These are phyloP conservation scores for Parthenolecanium corni DNA, from an alignment of 2,888 invertebrate species.

Conservation along the genomic window DNA sequence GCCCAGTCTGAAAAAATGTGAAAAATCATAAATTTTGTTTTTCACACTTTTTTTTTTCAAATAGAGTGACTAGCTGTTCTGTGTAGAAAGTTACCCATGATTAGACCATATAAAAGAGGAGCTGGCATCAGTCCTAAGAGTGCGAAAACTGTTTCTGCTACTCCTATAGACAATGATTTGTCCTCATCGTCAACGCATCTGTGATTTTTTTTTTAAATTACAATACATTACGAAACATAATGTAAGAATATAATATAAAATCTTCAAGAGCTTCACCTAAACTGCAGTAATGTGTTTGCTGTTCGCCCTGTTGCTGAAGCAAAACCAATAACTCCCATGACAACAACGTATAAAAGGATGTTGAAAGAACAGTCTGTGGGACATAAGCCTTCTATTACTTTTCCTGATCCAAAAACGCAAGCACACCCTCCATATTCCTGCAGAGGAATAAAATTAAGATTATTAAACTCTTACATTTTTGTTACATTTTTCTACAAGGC, in stretches of 20 bases:
- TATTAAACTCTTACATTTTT: neutral
- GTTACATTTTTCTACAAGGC: no score
- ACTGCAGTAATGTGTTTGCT: slow-evolving; percentile 34
- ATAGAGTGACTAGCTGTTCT: no score
- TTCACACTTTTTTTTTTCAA: no score
- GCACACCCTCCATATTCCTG: slow-evolving; percentile 38
- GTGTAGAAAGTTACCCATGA: slow-evolving; percentile 38
- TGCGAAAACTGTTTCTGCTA: slow-evolving; percentile 36
- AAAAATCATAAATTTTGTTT: neutral
- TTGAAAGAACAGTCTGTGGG: slow-evolving; percentile 33
- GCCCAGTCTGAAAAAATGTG: slow-evolving; percentile 36
- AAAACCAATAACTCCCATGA: slow-evolving; percentile 34
- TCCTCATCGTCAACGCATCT: slow-evolving; percentile 37
- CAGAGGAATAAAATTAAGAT: neutral
- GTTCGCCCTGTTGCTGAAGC: slow-evolving; percentile 34
- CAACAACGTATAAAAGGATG: slow-evolving; percentile 33
- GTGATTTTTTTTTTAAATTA: slow-evolving; percentile 12
- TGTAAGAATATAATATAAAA: neutral
- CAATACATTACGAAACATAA: neutral
- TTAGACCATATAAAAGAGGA: slow-evolving; percentile 40
- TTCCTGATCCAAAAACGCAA: slow-evolving; percentile 33
- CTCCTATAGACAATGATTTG: slow-evolving; percentile 37
- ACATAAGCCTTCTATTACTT: slow-evolving; percentile 30
- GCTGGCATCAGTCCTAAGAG: slow-evolving; percentile 40
- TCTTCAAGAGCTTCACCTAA: slow-evolving; percentile 31